Base-by-base conservation (phyloP, 1,140 invertebrate species). In the Bombus impatiens region DNA sequence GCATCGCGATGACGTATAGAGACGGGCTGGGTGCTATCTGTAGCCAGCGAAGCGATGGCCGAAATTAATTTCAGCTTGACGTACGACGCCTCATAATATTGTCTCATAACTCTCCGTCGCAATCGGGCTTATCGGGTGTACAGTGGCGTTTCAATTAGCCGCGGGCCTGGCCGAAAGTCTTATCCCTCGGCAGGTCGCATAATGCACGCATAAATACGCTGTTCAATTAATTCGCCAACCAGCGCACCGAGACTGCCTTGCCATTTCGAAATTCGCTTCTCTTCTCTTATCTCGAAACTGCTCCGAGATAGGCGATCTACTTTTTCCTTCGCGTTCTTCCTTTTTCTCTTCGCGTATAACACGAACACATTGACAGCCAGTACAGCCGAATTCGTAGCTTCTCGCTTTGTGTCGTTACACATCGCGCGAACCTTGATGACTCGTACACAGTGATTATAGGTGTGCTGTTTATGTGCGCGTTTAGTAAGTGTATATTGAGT, bases 11-110 rank as follows among this genome's bases (percentile, higher is more conserved):
- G 88, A 90, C 89, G 78, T 81, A 84, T 86, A 89, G 85, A 85
- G 88, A 65, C 44, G 65, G 59, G 40, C 81, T 15, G 65, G 42
- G 75, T 62, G 35, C 82, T 90, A 90, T 90, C 89, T 86, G 85
- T 37, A 65, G 81, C 15, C 44, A 75, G 84, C 40, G 70, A 86
- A 89, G 88, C 87, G 82, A 87, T 80, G 88, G 78, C 62, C 81
- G 82, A 90, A 91, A 91, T 91, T 91, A 91, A 91, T 91, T 91
- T 89, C 78, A 47, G 81, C 86, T 83, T 91, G 90, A 91, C 90
- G 90, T 91, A 91, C 90, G 90, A 84, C 89, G 88, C 89, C 87
- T 92, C 90, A 91, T 92, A 91, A 92, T 92, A 92, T 92, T 91
- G 89, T 92, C 91, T 89, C 91, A 86, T 92, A 92, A 92, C 91